Evolutionary conservation across 2,113 vertebrate species (phyloP).

Genomic region (Chrysemys picta): DNA sequence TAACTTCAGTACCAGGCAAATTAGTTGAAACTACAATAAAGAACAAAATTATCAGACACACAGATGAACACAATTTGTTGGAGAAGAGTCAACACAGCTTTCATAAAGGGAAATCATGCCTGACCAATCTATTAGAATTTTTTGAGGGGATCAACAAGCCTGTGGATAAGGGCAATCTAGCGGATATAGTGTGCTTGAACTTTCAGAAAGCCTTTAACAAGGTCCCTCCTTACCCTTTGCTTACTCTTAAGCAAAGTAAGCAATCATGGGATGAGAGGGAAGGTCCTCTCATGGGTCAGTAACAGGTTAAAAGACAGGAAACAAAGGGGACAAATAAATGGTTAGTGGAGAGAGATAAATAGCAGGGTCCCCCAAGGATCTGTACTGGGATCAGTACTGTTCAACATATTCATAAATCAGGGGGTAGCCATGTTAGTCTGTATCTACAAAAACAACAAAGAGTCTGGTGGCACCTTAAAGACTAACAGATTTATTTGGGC

Average conservation of each 20-base stretch:
- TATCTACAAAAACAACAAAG: no score
- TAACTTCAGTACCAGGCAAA: neutral
- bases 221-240: neutral
- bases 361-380: neutral
- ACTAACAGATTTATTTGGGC: no score
- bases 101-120: neutral
- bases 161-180: neutral
- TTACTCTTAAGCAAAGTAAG: neutral
- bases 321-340: neutral
- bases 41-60: neutral
- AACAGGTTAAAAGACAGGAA: neutral
- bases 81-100: neutral
- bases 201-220: neutral
- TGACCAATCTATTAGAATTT: neutral
- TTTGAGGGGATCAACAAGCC: neutral
- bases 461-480: no score
- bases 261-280: neutral
- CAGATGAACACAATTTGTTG: neutral
- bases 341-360: neutral
- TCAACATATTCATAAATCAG: neutral
- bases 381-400: neutral
- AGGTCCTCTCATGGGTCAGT: neutral
- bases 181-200: neutral
- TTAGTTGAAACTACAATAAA: neutral
- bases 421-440: no score